Base-by-base conservation (phyloP, 1,140 invertebrate genomes). In the Radopholus similis region DNA sequence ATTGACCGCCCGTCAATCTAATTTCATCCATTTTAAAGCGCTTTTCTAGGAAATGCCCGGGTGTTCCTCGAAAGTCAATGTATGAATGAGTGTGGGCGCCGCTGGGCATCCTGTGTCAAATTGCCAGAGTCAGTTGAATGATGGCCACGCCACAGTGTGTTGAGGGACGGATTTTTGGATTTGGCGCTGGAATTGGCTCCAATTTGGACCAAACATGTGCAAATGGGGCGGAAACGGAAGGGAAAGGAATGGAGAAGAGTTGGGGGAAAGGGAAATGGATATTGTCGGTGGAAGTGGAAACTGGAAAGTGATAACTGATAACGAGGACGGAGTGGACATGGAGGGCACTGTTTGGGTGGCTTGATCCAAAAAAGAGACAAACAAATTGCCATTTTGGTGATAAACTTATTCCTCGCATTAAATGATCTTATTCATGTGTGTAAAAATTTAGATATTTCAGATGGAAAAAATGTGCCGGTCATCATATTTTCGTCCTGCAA, bases 181-280 rank as follows among this genome's bases (percentile, higher is more conserved):
- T 26, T 62, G 18, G n/a, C 30, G 21, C 47, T 15, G 11, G 26
- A 62, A 62, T 62, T 62, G 9, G 59, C 40, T 49, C 18, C 21
- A 62, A 62, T 62, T 62, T 51, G n/a, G n/a, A n/a, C n/a, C n/a
- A n/a, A n/a, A n/a, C n/a, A n/a, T n/a, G n/a, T n/a, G n/a, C n/a
- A n/a, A n/a, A 60, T n/a, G 18, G 9, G 18, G 6, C 34, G 2
- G 32, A 28, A 28, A 47, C 23, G 21, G 32, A 8, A 21, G 21
- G 9, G 6, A 26, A 26, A n/a, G 18, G 21, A 26, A 2, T 6
- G 23, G 32, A 23, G 38, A 62, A 40, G 38, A 30, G 9, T 26
- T 47, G 59, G 40, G 56, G n/a, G 13, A 9, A 37, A 37, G 9
- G 15, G 11, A 42, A 42, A 42, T 42, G 38, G 1, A 42, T 1